Evolutionary conservation across 2,797 vertebrate genomes (phyloP).

Genomic region (Knipowitschia caucasica): DNA sequence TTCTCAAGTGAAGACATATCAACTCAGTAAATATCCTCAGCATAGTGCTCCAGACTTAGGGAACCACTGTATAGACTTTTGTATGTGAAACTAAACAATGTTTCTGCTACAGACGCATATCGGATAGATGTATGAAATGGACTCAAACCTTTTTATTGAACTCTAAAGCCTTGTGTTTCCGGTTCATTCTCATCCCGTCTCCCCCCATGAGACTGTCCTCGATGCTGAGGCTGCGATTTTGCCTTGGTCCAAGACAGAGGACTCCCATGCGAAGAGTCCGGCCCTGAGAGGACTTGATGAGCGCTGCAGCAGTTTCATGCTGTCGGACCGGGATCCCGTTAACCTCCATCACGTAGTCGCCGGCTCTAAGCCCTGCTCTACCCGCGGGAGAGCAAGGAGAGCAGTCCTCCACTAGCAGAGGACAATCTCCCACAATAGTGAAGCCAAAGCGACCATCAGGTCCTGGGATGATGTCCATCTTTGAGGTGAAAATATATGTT

Average conservation of each 20-base stretch:
- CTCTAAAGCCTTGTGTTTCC: constrained; percentile 87
- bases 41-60: too few species aligned
- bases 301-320: constrained; percentile 69
- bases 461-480: constrained; percentile 75
- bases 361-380: constrained; percentile 77
- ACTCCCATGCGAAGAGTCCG: constrained; percentile 80
- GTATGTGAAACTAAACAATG: too few species aligned
- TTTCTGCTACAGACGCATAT: too few species aligned
- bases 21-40: too few species aligned
- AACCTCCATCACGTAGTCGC: constrained; percentile 86
- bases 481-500: constrained; percentile 11
- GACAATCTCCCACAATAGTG: constrained; percentile 77
- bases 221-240: constrained; percentile 57
- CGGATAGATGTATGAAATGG: background rate
- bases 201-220: constrained; percentile 61
- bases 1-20: too few species aligned
- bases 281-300: constrained; percentile 77
- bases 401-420: constrained; percentile 82
- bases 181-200: constrained; percentile 67
- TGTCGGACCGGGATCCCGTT: constrained; percentile 78
- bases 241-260: constrained; percentile 74
- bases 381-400: constrained; percentile 79
- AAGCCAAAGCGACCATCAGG: constrained; percentile 80
- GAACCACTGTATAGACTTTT: too few species aligned
- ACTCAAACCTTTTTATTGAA: constrained; percentile 85